phyloP scores from a whole-genome alignment of 2,888 invertebrate genomes.

The Spisula subtruncata region DNA sequence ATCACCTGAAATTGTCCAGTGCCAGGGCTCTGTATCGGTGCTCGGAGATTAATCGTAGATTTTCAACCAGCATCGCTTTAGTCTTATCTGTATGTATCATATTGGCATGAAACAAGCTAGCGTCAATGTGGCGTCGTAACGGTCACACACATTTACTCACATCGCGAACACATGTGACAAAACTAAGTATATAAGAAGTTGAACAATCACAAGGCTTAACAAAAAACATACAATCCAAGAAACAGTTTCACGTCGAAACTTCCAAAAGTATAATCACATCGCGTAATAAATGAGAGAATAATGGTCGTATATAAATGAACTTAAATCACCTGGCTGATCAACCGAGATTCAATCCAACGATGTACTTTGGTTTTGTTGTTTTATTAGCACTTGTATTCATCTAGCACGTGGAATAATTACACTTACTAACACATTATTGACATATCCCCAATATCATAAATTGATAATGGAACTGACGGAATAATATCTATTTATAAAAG shows the following conservation, averaged over 20 bases:
- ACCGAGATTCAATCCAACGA: not conserved
- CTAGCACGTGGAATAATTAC: not conserved
- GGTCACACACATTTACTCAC: too few relatives aligned
- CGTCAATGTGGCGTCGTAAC: not conserved
- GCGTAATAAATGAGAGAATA: not conserved
- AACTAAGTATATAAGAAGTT: too few relatives aligned
- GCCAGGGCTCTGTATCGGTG: constrained; percentile 80
- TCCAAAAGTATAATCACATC: not conserved
- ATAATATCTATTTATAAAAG: not conserved
- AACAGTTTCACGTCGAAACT: not conserved
- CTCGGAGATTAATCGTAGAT: constrained; percentile 83
- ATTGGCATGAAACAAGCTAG: not conserved
- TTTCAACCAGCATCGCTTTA: constrained; percentile 83
- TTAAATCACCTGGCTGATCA: not conserved
- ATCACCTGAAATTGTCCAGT: constrained; percentile 80
- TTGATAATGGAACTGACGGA: not conserved
- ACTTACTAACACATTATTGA: not conserved
- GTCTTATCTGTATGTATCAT: constrained; percentile 83
- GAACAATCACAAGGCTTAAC: too few relatives aligned
- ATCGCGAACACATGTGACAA: too few relatives aligned
- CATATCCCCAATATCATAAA: not conserved
- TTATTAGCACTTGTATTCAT: not conserved
- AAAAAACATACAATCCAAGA: too few relatives aligned
- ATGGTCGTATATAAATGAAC: not conserved
- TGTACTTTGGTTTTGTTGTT: not conserved